Conservation (phyloP, 2,797 vertebrate genomes). For the Coluber constrictor region DNA sequence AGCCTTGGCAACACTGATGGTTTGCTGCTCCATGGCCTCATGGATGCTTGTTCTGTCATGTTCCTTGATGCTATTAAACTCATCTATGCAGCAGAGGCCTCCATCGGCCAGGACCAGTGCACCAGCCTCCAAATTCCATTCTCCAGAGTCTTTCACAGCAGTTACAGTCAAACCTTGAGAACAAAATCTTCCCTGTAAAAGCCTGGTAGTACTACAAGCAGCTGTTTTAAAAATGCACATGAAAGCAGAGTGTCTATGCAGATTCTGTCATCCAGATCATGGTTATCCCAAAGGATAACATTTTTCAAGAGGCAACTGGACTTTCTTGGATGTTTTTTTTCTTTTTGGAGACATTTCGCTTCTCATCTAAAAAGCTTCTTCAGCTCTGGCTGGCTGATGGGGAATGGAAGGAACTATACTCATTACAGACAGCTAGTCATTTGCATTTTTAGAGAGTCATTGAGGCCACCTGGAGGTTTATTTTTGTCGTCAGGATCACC, state of each 20-base stretch:
- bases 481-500: no score
- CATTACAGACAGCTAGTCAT: no score
- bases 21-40: constrained; percentile 98
- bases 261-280: neutral
- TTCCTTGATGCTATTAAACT: constrained; percentile 96
- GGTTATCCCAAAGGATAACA: no score
- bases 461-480: no score
- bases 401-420: no score
- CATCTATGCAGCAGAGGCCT: constrained; percentile 96
- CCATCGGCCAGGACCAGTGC: constrained; percentile 93
- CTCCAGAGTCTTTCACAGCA: constrained; percentile 92
- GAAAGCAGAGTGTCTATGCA: neutral
- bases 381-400: no score
- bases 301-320: no score
- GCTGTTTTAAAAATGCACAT: neutral
- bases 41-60: constrained; percentile 96
- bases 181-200: constrained; percentile 1
- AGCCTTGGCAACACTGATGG: constrained; percentile 96
- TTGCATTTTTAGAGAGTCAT: no score
- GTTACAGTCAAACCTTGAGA: constrained; percentile 88
- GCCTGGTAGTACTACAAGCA: neutral
- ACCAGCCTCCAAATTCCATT: constrained; percentile 96
- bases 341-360: no score
- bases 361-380: no score
- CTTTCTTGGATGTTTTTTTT: no score